phyloP scores from a whole-genome alignment of 2,888 invertebrate genomes.

The Eristalinus sepulchralis region DNA sequence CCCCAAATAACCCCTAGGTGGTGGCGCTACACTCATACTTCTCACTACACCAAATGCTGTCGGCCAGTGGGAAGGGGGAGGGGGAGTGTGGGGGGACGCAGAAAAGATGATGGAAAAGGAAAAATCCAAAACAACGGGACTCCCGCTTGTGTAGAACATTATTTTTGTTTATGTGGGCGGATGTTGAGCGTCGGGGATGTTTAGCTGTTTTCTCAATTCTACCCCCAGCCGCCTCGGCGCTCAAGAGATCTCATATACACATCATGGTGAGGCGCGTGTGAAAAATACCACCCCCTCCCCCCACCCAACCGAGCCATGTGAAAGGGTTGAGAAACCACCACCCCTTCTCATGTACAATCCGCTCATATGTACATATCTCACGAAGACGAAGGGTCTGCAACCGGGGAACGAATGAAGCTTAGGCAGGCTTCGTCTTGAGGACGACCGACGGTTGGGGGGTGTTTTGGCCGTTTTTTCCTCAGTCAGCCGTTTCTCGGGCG shows the following conservation, averaged over 20 bases:
- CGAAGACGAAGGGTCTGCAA: not conserved
- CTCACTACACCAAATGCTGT: conserved; percentile 7
- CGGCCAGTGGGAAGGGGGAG: not conserved
- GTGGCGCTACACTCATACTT: conserved; percentile 32
- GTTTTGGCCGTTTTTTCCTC: conserved; percentile 16
- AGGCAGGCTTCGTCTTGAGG: not conserved
- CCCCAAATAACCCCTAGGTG: conserved; percentile 19
- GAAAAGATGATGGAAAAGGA: conserved; percentile 26
- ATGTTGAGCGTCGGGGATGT: conserved; percentile 49
- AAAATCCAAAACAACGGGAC: not conserved
- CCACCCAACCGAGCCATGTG: not conserved
- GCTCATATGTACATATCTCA: conserved; percentile 45
- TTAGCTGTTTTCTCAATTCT: conserved; percentile 48
- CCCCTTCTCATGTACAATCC: conserved; percentile 29
- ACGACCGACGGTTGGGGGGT: conserved; percentile 21
- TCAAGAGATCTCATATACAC: not conserved
- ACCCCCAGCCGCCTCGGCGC: not conserved
- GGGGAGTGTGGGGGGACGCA: too few relatives aligned
- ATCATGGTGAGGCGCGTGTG: conserved; percentile 42
- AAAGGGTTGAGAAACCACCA: conserved; percentile 7
- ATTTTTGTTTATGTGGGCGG: conserved; percentile 67
- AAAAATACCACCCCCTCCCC: conserved; percentile 43
- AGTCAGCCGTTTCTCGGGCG: too few relatives aligned
- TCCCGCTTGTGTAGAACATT: conserved; percentile 36
- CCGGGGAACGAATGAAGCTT: not conserved